A percentile compares a stretch with the other conserved stretches of the same genome.
phyloP scores from a whole-genome alignment of 1,140 invertebrate genomes.

The Bacillus rossius region DNA sequence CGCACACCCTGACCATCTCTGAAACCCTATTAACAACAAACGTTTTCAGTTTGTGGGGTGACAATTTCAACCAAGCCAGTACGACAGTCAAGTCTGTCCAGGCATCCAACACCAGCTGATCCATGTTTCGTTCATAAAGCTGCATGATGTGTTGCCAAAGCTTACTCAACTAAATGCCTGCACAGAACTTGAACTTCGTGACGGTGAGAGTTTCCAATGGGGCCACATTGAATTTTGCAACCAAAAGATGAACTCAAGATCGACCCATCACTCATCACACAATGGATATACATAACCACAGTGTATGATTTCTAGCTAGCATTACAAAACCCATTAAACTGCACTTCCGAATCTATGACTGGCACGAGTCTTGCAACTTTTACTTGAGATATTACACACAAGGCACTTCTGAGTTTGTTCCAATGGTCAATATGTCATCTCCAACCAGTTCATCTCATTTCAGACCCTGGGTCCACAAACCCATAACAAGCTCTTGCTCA shows the following conservation, averaged over 20 bases:
- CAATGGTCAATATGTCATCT: neutral
- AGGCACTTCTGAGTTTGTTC: neutral
- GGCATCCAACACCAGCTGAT: too few relatives aligned
- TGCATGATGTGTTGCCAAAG: too few relatives aligned
- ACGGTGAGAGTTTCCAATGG: constrained; percentile 23
- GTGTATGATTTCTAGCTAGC: too few relatives aligned
- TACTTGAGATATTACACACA: too few relatives aligned
- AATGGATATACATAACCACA: neutral
- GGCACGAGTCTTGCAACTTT: neutral
- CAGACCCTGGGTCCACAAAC: constrained; percentile 31
- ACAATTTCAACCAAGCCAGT: too few relatives aligned
- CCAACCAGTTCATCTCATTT: constrained; percentile 4
- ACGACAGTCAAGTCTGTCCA: too few relatives aligned
- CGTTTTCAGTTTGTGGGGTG: too few relatives aligned
- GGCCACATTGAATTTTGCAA: constrained; percentile 33
- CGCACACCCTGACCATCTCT: too few relatives aligned
- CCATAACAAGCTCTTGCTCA: too few relatives aligned
- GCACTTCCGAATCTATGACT: neutral
- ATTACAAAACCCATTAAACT: too few relatives aligned
- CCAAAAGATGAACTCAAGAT: constrained; percentile 35
- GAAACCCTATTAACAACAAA: too few relatives aligned
- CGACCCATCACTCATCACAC: neutral
- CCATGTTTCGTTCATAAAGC: too few relatives aligned
- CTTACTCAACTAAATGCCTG: constrained; percentile 11
- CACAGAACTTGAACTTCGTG: constrained; percentile 26